A percentile compares a stretch with the other conserved stretches of the same genome.
phyloP scores from a whole-genome alignment of 2,888 invertebrate genomes.

The Rhamnusium bicolor region DNA sequence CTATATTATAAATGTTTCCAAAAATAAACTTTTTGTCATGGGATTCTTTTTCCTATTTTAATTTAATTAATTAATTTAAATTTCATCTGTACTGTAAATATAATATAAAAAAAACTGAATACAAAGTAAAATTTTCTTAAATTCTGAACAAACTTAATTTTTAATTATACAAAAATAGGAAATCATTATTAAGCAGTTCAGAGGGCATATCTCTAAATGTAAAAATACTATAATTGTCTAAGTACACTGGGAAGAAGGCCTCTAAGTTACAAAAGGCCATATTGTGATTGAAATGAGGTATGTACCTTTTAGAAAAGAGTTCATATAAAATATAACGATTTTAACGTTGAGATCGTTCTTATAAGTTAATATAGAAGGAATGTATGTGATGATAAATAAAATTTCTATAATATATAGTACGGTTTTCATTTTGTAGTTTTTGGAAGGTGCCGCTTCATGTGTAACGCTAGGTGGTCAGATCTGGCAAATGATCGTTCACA shows the following conservation, averaged over 20 bases:
- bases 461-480: conserved; percentile 95
- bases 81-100: not conserved
- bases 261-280: conserved; percentile 55
- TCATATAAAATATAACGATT: conserved; percentile 44
- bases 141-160: too few relatives aligned
- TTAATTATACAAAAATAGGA: not conserved
- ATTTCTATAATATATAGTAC: conserved; percentile 32
- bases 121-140: not conserved
- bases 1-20: not conserved
- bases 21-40: not conserved
- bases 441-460: conserved; percentile 97
- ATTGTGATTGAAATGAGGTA: conserved; percentile 45
- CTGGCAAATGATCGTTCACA: conserved; percentile 96
- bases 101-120: not conserved
- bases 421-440: conserved; percentile 81
- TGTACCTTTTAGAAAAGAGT: conserved; percentile 40
- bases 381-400: conserved; percentile 41
- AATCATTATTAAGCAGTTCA: conserved; percentile 18
- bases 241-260: conserved; percentile 61
- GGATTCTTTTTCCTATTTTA: not conserved
- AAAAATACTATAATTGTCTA: conserved; percentile 50
- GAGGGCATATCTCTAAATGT: conserved; percentile 3
- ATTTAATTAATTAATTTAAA: not conserved
- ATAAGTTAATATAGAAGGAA: conserved; percentile 47
- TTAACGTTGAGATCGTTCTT: conserved; percentile 55